These are phyloP conservation scores for Pseudonaja textilis DNA, from an alignment of 2,113 vertebrate species.

Conservation along the genomic window DNA sequence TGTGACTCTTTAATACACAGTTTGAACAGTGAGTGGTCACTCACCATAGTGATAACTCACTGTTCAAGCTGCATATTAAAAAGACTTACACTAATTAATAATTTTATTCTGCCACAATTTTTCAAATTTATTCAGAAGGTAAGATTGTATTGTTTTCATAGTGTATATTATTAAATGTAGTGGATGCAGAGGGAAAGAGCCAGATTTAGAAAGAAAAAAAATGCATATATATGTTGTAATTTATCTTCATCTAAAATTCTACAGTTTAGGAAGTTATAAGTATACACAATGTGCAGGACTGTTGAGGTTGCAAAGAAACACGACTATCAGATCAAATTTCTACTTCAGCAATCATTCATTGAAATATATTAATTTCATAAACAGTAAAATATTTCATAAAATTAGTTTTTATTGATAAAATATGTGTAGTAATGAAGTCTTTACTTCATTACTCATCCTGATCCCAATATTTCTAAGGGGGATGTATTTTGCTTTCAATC, in stretches of 20 bases:
- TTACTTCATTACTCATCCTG: not conserved
- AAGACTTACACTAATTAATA: not conserved
- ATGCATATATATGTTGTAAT: not conserved
- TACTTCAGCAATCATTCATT: not conserved
- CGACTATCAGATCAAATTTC: not conserved
- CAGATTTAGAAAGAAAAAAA: not conserved
- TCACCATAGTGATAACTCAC: not conserved
- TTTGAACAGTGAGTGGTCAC: not conserved
- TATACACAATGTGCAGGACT: not conserved
- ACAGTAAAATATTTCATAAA: not conserved
- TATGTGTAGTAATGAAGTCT: not conserved
- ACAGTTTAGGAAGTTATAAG: not conserved
- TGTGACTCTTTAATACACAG: not conserved
- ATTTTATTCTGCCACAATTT: not conserved
- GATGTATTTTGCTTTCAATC: not conserved
- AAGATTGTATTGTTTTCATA: not conserved
- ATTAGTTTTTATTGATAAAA: not conserved
- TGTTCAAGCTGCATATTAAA: too few species aligned
- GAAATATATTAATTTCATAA: not conserved
- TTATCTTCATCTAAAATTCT: not conserved
- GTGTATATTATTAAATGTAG: not conserved
- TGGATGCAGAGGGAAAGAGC: not conserved
- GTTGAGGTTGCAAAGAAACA: not conserved
- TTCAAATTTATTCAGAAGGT: not conserved
- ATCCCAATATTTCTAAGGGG: not conserved